phyloP scores from a whole-genome alignment of 2,797 vertebrate species.

The Synaphobranchus kaupii region DNA sequence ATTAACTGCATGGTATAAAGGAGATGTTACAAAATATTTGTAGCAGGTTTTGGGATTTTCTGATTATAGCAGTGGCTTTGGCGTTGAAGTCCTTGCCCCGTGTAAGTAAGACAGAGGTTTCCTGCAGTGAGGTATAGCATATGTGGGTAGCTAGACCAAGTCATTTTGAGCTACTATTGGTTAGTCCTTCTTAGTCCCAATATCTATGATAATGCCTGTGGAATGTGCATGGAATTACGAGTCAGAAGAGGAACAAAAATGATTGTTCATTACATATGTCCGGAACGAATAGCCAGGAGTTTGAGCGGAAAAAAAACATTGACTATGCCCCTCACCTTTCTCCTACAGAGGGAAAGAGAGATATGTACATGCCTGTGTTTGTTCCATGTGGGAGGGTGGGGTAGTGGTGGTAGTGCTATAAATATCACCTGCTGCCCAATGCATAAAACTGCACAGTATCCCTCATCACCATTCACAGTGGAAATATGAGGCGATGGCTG shows the following conservation, averaged over 20 bases:
- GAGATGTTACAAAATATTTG: not conserved
- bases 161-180: not conserved
- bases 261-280: not conserved
- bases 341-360: not conserved
- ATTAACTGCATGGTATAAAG: not conserved
- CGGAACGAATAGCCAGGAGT: not conserved
- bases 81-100: not conserved
- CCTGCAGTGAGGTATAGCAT: not conserved
- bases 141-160: not conserved
- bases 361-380: not conserved
- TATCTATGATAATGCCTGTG: not conserved
- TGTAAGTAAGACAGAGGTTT: not conserved
- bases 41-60: not conserved
- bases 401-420: not conserved
- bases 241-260: not conserved
- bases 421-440: conserved; percentile 18
- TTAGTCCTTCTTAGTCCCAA: not conserved
- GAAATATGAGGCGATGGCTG: conserved; percentile 55
- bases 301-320: not conserved
- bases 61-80: not conserved
- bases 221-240: not conserved
- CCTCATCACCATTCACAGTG: conserved; percentile 31
- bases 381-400: not conserved
- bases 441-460: conserved; percentile 21
- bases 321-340: not conserved